phyloP scores from a whole-genome alignment of 2,113 vertebrate genomes.

The Oreochromis niloticus region DNA sequence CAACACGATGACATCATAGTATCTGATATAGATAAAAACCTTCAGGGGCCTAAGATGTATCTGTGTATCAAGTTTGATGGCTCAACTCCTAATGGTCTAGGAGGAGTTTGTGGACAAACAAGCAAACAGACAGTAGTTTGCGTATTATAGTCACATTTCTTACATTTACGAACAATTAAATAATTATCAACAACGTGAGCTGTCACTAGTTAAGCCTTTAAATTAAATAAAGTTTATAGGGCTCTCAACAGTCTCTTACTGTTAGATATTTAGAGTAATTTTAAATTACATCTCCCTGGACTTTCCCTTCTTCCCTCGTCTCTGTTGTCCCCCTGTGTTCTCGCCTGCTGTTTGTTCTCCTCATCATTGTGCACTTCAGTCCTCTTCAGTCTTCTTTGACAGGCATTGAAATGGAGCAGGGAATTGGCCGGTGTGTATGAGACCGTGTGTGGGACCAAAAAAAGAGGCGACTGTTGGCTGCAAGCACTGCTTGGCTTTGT shows the following conservation, averaged over 20 bases:
- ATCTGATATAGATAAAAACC: background rate
- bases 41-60: background rate
- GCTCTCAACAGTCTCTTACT: background rate
- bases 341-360: constrained; percentile 28
- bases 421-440: constrained; percentile 40
- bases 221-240: background rate
- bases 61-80: background rate
- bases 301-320: background rate
- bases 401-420: constrained; percentile 38
- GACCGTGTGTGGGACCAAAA: background rate
- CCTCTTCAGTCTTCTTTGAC: constrained; percentile 36
- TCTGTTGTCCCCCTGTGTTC: constrained; percentile 3
- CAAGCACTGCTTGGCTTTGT: constrained; percentile 47
- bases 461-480: constrained; percentile 53
- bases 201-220: background rate
- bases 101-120: background rate
- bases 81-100: background rate
- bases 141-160: background rate
- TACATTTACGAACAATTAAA: background rate
- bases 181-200: background rate
- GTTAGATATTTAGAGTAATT: background rate
- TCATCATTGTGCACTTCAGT: constrained; percentile 29
- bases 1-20: background rate
- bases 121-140: background rate
- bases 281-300: background rate